Conservation (phyloP, 1,140 invertebrate species). For the Bursaphelenchus mucronatus region DNA sequence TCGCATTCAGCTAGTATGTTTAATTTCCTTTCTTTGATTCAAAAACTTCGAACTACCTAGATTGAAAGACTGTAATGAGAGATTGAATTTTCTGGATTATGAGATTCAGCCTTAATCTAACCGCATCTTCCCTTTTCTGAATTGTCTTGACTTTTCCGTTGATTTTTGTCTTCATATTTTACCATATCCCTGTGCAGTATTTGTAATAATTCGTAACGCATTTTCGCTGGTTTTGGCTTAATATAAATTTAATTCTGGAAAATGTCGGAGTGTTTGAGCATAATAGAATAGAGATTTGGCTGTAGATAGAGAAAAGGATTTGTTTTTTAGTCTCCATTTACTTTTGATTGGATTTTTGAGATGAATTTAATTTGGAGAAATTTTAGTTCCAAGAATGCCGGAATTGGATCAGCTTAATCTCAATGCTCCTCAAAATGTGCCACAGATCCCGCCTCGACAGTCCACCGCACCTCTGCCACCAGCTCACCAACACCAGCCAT, state of each 20-base stretch:
- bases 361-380: background rate
- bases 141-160: constrained; percentile 1
- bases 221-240: no score
- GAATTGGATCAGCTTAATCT: constrained; percentile 7
- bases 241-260: no score
- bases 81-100: background rate
- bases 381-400: constrained; percentile 10
- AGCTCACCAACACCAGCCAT: constrained; percentile 15
- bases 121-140: background rate
- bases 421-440: constrained; percentile 3
- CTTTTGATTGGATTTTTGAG: constrained; percentile 1
- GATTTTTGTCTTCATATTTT: background rate
- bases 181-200: no score
- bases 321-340: background rate
- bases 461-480: background rate
- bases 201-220: no score
- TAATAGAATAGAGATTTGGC: constrained; percentile 13
- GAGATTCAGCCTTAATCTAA: constrained; percentile 12
- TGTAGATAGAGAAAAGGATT: background rate
- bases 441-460: constrained; percentile 2
- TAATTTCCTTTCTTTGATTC: constrained; percentile 7
- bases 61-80: no score
- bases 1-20: background rate
- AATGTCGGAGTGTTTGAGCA: background rate
- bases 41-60: background rate